These are phyloP conservation scores for Lasius fuliginosus DNA, from an alignment of 2,888 invertebrate genomes.

Conservation along the genomic window DNA sequence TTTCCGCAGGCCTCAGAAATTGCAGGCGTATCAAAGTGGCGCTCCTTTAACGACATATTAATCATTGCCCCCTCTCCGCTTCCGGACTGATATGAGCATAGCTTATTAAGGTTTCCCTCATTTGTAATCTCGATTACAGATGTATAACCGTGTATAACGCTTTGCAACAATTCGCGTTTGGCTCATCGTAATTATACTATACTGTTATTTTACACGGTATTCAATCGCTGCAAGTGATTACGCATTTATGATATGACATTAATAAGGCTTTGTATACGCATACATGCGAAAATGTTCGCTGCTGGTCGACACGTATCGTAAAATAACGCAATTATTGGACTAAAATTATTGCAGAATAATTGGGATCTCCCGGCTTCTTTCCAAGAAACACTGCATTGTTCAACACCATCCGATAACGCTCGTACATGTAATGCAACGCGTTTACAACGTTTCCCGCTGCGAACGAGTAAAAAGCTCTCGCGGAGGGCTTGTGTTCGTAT, in stretches of 20 bases:
- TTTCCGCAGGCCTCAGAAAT: constrained; percentile 68
- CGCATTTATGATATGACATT: constrained; percentile 15
- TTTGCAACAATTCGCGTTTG: background rate
- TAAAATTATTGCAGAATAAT: constrained; percentile 39
- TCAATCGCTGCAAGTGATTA: constrained; percentile 23
- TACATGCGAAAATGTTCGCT: background rate
- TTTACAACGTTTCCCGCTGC: constrained; percentile 28
- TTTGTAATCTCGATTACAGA: constrained; percentile 41
- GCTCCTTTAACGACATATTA: constrained; percentile 81
- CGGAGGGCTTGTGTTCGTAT: constrained; percentile 5
- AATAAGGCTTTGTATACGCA: constrained; percentile 22
- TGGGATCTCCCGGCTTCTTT: constrained; percentile 9
- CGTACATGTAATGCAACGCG: constrained; percentile 40
- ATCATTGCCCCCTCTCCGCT: constrained; percentile 70
- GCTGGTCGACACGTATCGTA: background rate
- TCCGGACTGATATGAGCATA: background rate
- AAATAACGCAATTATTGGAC: constrained; percentile 24
- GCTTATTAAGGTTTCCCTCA: constrained; percentile 48
- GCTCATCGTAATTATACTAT: constrained; percentile 29
- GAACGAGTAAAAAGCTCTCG: constrained; percentile 28
- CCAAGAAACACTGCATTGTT: background rate
- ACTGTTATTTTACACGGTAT: constrained; percentile 31
- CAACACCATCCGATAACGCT: constrained; percentile 7
- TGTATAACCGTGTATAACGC: background rate
- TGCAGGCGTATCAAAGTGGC: constrained; percentile 65